These are phyloP conservation scores for Drosophila flavopinicola DNA, from an alignment of 2,888 invertebrate genomes.

Conservation along the genomic window DNA sequence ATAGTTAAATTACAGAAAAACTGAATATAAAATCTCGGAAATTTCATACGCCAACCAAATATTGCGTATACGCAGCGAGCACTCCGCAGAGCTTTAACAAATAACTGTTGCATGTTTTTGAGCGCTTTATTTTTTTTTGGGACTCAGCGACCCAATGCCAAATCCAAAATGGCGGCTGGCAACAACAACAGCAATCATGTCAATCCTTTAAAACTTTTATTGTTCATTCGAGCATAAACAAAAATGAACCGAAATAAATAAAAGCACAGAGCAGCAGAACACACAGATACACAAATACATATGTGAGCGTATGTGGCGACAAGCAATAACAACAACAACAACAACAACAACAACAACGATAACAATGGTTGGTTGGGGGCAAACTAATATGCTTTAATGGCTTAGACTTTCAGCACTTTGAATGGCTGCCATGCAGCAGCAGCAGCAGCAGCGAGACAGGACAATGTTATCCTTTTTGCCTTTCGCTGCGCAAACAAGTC, in stretches of 20 bases:
- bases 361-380: constrained; percentile 40
- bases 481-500: constrained; percentile 73
- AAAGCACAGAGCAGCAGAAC: too few species aligned
- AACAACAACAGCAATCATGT: constrained; percentile 45
- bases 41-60: background rate
- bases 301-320: constrained; percentile 3
- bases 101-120: constrained; percentile 65
- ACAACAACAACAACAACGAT: constrained; percentile 12
- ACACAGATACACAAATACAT: constrained; percentile 1
- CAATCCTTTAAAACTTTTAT: constrained; percentile 78
- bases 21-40: too few species aligned
- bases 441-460: constrained; percentile 25
- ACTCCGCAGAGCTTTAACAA: constrained; percentile 3
- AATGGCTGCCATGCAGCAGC: constrained; percentile 55
- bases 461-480: constrained; percentile 75
- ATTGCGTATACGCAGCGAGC: constrained; percentile 45
- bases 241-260: constrained; percentile 71
- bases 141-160: constrained; percentile 15
- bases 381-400: constrained; percentile 79
- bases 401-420: constrained; percentile 77
- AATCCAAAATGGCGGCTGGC: constrained; percentile 62
- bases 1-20: too few species aligned
- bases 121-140: background rate
- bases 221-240: constrained; percentile 67
- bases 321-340: constrained; percentile 2